Conservation (phyloP, 37 sponge, comb jelly and placozoan genomes). For the Spongilla lacustris region DNA sequence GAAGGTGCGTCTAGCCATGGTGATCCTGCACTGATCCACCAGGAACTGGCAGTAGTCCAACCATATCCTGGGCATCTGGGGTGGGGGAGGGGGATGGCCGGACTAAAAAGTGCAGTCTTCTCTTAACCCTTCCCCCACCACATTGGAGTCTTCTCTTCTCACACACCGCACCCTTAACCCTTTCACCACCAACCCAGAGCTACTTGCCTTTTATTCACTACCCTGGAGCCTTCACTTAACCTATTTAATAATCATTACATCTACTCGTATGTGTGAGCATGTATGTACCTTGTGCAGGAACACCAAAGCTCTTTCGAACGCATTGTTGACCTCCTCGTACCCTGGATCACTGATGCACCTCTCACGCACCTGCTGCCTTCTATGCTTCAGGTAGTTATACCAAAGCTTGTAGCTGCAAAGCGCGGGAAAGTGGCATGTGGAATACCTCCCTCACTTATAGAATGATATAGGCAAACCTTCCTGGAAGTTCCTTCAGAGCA, state of each 20-base stretch:
- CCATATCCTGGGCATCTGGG: slow-evolving; percentile 97
- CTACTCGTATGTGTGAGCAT: neutral
- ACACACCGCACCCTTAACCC: too few relatives aligned
- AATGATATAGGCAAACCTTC: slow-evolving; percentile 55
- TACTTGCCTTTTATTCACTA: too few relatives aligned
- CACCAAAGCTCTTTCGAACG: slow-evolving; percentile 93
- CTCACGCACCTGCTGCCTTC: too few relatives aligned
- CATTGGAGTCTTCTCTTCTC: too few relatives aligned
- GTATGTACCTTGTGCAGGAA: slow-evolving; percentile 92
- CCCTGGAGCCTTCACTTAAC: too few relatives aligned
- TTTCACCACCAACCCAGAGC: too few relatives aligned
- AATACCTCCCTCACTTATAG: neutral
- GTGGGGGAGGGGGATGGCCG: neutral
- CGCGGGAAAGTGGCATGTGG: neutral
- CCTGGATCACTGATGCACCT: slow-evolving; percentile 75
- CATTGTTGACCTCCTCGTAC: slow-evolving; percentile 91
- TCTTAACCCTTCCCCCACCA: too few relatives aligned
- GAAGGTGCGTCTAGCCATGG: slow-evolving; percentile 90
- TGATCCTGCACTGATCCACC: slow-evolving; percentile 91
- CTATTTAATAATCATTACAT: too few relatives aligned
- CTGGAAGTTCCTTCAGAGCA: slow-evolving; percentile 95
- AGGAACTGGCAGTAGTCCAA: slow-evolving; percentile 98
- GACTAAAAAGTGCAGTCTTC: too few relatives aligned
- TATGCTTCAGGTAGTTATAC: too few relatives aligned
- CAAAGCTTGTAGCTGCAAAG: slow-evolving; percentile 95